Base-by-base conservation (phyloP, 92 coral and sea anemone species). In the Actinernus sp. region DNA sequence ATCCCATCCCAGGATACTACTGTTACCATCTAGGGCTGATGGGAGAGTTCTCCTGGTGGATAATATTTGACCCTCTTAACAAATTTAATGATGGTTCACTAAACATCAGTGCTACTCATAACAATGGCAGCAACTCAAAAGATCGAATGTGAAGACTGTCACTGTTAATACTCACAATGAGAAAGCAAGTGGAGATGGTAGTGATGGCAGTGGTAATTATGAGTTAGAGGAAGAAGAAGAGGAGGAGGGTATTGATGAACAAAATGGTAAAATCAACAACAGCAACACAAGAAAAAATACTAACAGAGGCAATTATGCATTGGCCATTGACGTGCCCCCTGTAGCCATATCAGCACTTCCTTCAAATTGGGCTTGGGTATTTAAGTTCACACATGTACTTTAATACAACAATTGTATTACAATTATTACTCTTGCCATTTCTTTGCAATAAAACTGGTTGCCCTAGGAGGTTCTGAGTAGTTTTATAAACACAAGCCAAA, bases 341-440 rank as follows among this genome's bases (percentile, higher is more conserved):
- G 76, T 93, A 6, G 30, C 91, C 33, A 54, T 78, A 5, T 40
- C 76, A 8, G 73, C 79, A 52, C 59, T 93, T 58, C 98, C 98
- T 3, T 86, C 93, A 12, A 76, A 76, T 21, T 93, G 93, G 97
- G 98, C 98, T 2, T 90, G 98, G 98, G 98, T 93, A 12, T 76
- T 93, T 30, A 76, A 72, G 47, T 48, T 88, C 1, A 40, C 76
- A 0, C 47, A 63, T 51, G 81, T 84, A 2, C 50, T 47, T 27
- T 84, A 55, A n/a, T n/a, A n/a, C n/a, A n/a, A n/a, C n/a, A n/a
- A n/a, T n/a, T n/a, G n/a, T n/a, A n/a, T n/a, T n/a, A n/a, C n/a
- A n/a, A n/a, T n/a, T n/a, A n/a, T n/a, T n/a, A n/a, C n/a, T n/a
- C n/a, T n/a, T n/a, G n/a, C n/a, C n/a, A n/a, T n/a, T n/a, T n/a